Conservation (phyloP, 2,113 vertebrate genomes). For the Onychostoma macrolepis region DNA sequence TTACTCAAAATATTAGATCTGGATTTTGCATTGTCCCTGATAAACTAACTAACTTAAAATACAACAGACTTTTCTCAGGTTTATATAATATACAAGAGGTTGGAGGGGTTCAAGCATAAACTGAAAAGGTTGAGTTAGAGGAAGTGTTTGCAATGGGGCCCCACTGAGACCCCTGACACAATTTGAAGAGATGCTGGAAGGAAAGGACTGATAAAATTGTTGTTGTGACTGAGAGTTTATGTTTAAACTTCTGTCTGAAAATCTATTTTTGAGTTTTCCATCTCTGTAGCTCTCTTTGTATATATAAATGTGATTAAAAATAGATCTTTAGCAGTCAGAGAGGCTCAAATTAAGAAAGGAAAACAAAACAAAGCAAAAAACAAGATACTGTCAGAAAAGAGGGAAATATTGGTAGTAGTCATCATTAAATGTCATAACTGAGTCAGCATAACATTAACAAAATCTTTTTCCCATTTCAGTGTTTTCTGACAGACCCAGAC, state of each 20-base stretch:
- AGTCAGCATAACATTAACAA: slow-evolving; percentile 14
- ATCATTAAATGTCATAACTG: not conserved
- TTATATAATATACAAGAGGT: not conserved
- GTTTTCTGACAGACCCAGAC: slow-evolving; percentile 28
- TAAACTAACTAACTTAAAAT: not conserved
- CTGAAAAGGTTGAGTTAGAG: not conserved
- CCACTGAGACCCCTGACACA: slow-evolving; percentile 1
- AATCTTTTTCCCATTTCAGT: slow-evolving; percentile 6
- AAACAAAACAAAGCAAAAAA: not conserved
- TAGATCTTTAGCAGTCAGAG: not conserved
- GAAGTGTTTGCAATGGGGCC: not conserved
- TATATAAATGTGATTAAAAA: not conserved
- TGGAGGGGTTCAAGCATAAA: not conserved
- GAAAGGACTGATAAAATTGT: not conserved
- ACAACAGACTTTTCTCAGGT: not conserved
- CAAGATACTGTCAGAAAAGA: slow-evolving; percentile 6
- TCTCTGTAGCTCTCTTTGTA: not conserved
- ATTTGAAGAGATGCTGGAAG: not conserved
- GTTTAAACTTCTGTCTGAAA: slow-evolving; percentile 12
- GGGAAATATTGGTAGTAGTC: not conserved
- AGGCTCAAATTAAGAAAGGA: not conserved
- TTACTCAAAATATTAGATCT: not conserved
- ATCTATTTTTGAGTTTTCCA: not conserved
- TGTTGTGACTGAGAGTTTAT: not conserved
- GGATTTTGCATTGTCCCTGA: not conserved